Conservation (phyloP, 2,888 invertebrate species). For the Amaurobius ferox region DNA sequence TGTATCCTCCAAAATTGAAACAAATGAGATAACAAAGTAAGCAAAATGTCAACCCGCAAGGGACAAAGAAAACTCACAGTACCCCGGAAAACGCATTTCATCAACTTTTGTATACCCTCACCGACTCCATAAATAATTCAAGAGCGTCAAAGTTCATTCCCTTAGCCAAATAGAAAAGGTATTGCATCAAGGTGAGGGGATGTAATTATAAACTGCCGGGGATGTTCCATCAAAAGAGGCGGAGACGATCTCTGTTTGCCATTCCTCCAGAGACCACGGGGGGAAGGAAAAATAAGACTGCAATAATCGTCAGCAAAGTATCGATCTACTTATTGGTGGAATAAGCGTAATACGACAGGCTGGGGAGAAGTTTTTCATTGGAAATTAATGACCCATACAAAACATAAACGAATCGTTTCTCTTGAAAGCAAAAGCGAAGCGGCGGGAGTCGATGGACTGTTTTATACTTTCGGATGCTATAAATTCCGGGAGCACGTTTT, state of each 20-base stretch:
- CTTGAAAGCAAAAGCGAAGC: constrained; percentile 34
- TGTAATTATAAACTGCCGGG: constrained; percentile 7
- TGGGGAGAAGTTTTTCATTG: constrained; percentile 56
- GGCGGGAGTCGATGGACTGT: constrained; percentile 60
- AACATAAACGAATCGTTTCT: constrained; percentile 70
- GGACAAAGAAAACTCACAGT: not conserved
- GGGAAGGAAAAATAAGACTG: not conserved
- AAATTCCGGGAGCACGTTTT: constrained; percentile 6
- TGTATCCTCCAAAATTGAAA: not conserved
- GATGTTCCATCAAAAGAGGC: not conserved
- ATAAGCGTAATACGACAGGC: constrained; percentile 40
- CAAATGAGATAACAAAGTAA: not conserved
- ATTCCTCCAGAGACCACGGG: constrained; percentile 35
- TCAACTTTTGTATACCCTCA: constrained; percentile 4
- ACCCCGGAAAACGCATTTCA: not conserved
- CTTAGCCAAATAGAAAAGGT: not conserved
- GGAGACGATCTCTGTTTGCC: not conserved
- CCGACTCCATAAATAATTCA: not conserved
- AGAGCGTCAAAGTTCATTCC: constrained; percentile 9
- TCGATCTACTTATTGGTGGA: constrained; percentile 62
- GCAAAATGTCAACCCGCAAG: not conserved
- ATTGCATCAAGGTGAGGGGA: not conserved
- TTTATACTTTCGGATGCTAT: constrained; percentile 61
- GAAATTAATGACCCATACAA: constrained; percentile 70
- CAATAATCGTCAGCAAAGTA: constrained; percentile 15